Percentiles rank a stretch among this genome's conserved stretches.
Conservation (phyloP, 2,797 vertebrate species). For the Leuciscus waleckii region DNA sequence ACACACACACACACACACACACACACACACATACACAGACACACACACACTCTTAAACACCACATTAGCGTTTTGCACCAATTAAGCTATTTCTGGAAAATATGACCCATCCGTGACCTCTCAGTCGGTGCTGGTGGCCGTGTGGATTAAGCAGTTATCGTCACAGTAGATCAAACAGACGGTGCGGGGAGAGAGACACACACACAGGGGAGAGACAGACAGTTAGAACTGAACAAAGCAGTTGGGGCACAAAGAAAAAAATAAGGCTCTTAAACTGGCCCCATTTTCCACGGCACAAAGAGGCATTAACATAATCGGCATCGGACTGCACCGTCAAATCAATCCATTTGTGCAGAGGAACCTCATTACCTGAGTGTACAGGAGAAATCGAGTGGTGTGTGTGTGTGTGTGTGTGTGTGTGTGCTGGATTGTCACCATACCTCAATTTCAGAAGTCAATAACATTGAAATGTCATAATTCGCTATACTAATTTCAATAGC, state of each 20-base stretch:
- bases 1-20: not conserved
- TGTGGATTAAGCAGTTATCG: conserved; percentile 68
- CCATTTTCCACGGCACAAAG: conserved; percentile 45
- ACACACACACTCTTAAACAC: conserved; percentile 6
- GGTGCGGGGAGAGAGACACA: conserved; percentile 29
- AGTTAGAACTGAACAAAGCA: conserved; percentile 65
- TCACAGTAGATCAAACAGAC: conserved; percentile 48
- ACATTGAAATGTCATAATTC: not conserved
- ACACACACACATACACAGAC: conserved; percentile 20
- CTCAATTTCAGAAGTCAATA: not conserved
- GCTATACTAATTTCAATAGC: not conserved
- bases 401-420: not conserved
- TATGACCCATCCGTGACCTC: conserved; percentile 69
- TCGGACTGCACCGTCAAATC: conserved; percentile 47
- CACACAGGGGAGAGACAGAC: conserved; percentile 42
- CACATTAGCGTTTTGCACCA: conserved; percentile 55
- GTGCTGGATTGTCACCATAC: conserved; percentile 30
- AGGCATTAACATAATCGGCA: conserved; percentile 50
- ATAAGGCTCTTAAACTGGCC: conserved; percentile 44
- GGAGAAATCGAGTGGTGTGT: conserved; percentile 40
- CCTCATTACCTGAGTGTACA: conserved; percentile 50
- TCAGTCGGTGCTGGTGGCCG: conserved; percentile 68
- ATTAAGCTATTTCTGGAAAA: conserved; percentile 62
- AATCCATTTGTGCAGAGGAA: conserved; percentile 36
- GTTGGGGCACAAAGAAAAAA: conserved; percentile 42